Conservation (phyloP, 2,888 invertebrate genomes). For the Hoplodrina blanda region DNA sequence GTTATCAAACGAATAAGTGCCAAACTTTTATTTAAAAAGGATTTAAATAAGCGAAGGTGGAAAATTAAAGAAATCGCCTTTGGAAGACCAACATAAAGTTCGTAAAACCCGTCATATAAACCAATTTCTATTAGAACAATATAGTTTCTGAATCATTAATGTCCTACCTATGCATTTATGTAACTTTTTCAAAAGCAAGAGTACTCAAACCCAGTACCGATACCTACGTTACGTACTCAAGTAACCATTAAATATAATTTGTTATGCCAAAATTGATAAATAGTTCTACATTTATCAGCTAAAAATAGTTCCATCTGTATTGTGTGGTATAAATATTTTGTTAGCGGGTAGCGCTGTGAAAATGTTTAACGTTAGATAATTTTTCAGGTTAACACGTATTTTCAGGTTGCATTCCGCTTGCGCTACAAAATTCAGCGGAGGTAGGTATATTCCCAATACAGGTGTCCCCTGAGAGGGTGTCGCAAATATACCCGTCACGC, state of each 20-base stretch:
- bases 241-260: constrained; percentile 39
- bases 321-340: constrained; percentile 49
- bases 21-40: too few relatives aligned
- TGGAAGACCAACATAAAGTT: neutral
- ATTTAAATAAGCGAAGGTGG: too few relatives aligned
- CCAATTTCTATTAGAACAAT: neutral
- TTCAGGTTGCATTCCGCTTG: constrained; percentile 50
- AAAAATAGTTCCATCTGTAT: constrained; percentile 54
- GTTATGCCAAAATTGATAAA: constrained; percentile 55
- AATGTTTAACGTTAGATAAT: constrained; percentile 45
- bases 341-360: constrained; percentile 24
- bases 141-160: neutral
- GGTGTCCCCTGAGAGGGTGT: constrained; percentile 63
- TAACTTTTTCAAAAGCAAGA: constrained; percentile 2
- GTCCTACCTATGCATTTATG: neutral
- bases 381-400: constrained; percentile 37
- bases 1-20: too few relatives aligned
- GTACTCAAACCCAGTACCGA: neutral
- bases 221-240: neutral
- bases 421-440: constrained; percentile 35
- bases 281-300: constrained; percentile 48
- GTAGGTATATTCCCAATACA: constrained; percentile 56
- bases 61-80: too few relatives aligned
- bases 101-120: neutral
- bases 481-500: constrained; percentile 71